Percentiles rank a stretch among this genome's conserved stretches.
Conservation (phyloP, 2,888 invertebrate species). For the Erannis defoliaria region DNA sequence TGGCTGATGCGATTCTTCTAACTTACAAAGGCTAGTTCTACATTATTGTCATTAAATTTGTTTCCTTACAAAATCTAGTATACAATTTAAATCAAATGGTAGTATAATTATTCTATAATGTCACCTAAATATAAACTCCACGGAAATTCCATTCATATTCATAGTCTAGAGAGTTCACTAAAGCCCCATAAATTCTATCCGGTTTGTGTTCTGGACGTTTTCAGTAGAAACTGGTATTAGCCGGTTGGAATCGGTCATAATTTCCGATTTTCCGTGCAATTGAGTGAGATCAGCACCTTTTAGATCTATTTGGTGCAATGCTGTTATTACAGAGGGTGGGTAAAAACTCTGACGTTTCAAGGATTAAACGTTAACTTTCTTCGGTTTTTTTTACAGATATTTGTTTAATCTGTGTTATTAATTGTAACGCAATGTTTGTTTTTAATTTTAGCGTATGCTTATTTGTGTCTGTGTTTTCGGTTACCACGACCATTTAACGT, state of each 20-base stretch:
- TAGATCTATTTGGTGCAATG: conserved; percentile 43
- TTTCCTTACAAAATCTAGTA: background rate
- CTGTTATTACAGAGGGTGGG: conserved; percentile 24
- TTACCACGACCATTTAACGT: no score
- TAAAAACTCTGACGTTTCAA: background rate
- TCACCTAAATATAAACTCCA: background rate
- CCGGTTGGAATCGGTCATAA: conserved; percentile 72
- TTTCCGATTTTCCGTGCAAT: conserved; percentile 83
- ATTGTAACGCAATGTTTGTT: no score
- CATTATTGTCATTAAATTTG: background rate
- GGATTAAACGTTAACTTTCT: background rate
- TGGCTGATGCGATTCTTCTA: no score
- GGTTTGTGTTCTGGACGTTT: conserved; percentile 64
- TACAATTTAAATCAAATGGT: background rate
- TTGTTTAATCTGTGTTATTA: no score
- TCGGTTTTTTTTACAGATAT: no score
- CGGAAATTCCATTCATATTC: conserved; percentile 61
- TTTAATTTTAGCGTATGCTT: no score
- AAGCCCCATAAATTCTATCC: conserved; percentile 64
- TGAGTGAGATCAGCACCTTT: conserved; percentile 70
- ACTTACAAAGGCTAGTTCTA: no score
- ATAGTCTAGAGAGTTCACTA: conserved; percentile 49
- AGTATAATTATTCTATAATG: background rate
- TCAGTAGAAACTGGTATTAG: conserved; percentile 12
- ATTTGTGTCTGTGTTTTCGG: no score